Conservation (phyloP, 2,888 invertebrate species). For the Acronicta psi region DNA sequence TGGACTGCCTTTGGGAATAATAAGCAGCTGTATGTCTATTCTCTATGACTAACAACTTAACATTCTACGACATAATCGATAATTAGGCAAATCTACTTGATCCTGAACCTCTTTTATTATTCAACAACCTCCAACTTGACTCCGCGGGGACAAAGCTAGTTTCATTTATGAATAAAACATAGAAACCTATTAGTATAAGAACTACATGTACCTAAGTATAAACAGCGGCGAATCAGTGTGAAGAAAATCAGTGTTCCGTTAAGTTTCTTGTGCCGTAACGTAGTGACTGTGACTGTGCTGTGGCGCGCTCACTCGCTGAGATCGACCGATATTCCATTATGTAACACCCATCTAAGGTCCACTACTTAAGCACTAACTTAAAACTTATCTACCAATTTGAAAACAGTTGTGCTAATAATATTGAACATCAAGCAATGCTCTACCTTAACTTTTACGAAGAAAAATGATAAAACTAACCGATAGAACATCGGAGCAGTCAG, state of each 20-base stretch:
- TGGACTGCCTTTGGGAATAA: constrained; percentile 60
- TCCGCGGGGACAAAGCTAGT: constrained; percentile 64
- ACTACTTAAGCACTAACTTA: constrained; percentile 59
- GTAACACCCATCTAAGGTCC: constrained; percentile 64
- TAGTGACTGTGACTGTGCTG: too few species aligned
- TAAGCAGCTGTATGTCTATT: constrained; percentile 58
- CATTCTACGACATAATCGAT: constrained; percentile 52
- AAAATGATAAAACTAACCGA: constrained; percentile 76
- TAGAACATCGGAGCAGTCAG: constrained; percentile 85
- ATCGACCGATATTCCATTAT: constrained; percentile 68
- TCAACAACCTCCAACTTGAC: constrained; percentile 35
- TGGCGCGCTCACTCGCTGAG: constrained; percentile 58
- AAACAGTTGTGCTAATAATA: constrained; percentile 46
- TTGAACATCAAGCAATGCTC: constrained; percentile 45
- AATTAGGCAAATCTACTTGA: constrained; percentile 42
- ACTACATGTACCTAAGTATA: constrained; percentile 20
- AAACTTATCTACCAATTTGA: constrained; percentile 48
- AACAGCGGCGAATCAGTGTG: constrained; percentile 50
- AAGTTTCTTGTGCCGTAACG: constrained; percentile 61
- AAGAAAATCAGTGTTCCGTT: constrained; percentile 55
- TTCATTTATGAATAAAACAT: constrained; percentile 49
- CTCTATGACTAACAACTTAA: constrained; percentile 54
- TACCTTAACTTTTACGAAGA: constrained; percentile 50
- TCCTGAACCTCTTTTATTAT: constrained; percentile 28
- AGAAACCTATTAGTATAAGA: constrained; percentile 18